Percentiles rank a stretch among this genome's conserved stretches.
These are phyloP conservation scores for Corydoras maculifer DNA, from an alignment of 2,113 vertebrate genomes.

Conservation along the genomic window DNA sequence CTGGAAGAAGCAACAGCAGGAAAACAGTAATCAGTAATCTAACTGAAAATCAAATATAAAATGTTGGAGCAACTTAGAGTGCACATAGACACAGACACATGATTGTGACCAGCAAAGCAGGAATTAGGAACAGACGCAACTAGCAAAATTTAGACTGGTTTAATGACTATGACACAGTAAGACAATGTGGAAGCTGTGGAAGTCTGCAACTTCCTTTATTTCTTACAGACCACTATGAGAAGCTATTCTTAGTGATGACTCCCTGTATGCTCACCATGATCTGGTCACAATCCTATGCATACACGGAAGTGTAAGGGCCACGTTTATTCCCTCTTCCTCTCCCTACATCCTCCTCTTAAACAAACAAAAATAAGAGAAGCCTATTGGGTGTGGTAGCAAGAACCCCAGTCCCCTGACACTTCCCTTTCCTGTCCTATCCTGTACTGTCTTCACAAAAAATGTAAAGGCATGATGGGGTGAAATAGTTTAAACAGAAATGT, in stretches of 20 bases:
- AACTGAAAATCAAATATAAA: too few species aligned
- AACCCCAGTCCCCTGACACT: conserved; percentile 49
- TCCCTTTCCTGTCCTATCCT: conserved; percentile 2
- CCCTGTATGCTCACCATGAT: conserved; percentile 19
- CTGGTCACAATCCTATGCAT: background rate
- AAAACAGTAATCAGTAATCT: too few species aligned
- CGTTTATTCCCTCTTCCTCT: conserved; percentile 39
- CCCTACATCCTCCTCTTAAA: conserved; percentile 27
- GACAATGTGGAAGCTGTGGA: background rate
- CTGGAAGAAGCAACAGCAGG: too few species aligned
- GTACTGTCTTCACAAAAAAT: too few species aligned
- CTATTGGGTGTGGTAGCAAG: conserved; percentile 48
- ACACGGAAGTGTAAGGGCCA: conserved; percentile 26
- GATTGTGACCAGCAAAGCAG: too few species aligned
- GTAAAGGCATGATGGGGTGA: too few species aligned
- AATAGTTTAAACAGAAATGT: too few species aligned
- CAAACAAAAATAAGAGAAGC: conserved; percentile 49
- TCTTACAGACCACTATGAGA: conserved; percentile 21
- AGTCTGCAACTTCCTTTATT: conserved; percentile 32
- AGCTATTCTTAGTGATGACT: conserved; percentile 42
- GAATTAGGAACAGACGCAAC: too few species aligned
- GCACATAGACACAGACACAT: too few species aligned
- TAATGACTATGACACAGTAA: background rate
- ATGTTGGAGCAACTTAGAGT: too few species aligned
- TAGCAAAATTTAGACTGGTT: too few species aligned